phyloP scores from a whole-genome alignment of 2,113 vertebrate species.

The Meriones unguiculatus region DNA sequence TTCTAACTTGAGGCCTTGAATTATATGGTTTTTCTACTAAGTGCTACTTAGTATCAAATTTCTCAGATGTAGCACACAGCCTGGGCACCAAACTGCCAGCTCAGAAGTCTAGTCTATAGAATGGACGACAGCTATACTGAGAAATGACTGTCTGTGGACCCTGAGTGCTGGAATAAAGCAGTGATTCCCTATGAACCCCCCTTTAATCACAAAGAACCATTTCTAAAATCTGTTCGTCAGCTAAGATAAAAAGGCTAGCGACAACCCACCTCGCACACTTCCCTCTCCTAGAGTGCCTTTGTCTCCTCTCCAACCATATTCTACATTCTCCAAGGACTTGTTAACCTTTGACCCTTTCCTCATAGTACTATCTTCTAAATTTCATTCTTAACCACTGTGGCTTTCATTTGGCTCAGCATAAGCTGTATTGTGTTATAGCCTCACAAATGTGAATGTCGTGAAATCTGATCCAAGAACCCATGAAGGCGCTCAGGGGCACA shows the following conservation, averaged over 20 bases:
- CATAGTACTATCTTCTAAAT: conserved; percentile 4
- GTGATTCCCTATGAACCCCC: conserved; percentile 4
- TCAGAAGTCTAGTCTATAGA: not conserved
- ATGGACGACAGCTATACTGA: not conserved
- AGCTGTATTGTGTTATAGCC: not conserved
- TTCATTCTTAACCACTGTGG: conserved; percentile 18
- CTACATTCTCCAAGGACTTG: not conserved
- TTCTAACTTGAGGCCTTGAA: conserved; percentile 20
- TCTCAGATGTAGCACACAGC: not conserved
- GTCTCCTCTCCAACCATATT: conserved; percentile 20
- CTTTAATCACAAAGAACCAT: conserved; percentile 31
- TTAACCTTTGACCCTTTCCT: conserved; percentile 19
- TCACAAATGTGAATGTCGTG: conserved; percentile 25
- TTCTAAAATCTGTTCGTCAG: not conserved
- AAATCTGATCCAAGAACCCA: not conserved
- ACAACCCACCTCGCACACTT: not conserved
- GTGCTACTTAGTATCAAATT: conserved; percentile 52
- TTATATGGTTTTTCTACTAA: conserved; percentile 51
- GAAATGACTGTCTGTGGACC: conserved; percentile 1
- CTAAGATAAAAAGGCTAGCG: not conserved
- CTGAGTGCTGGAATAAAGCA: conserved; percentile 9
- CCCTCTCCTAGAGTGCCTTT: not conserved
- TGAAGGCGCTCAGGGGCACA: not conserved
- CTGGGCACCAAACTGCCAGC: not conserved
- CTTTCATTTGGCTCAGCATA: conserved; percentile 35